Evolutionary conservation across 2,888 invertebrate species (phyloP), one percentile per base, ranked within the genome.

Genomic region (Plagodis dolabraria): DNA sequence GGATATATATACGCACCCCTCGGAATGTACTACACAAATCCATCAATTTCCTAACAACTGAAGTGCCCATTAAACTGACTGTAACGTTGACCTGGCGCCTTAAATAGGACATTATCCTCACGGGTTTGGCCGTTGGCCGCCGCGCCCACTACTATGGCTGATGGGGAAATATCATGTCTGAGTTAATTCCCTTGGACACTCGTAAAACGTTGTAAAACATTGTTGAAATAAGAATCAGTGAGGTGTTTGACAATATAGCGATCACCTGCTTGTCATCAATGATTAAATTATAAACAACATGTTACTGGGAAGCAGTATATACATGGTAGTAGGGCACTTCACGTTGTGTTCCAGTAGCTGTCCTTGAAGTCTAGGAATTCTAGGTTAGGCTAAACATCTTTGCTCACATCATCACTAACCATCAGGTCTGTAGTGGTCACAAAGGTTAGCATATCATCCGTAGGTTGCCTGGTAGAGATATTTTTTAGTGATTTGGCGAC

Each of bases 81-180:
- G 71, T 71, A 70, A 65, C 75, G 68, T 80, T 82, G 83, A 82
- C 83, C 83, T 72, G 63, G 49, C 63, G 67, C 61, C 65, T 69
- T 72, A 75, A 80, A 78, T 70, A 67, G 77, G 65, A 67, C 74
- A 75, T 75, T 76, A 77, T 73, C 65, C 67, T 69, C 49, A 69
- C 51, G 79, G 88, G 88, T 78, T 78, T 57, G 88, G 80, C 82
- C 69, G 75, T 78, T 57, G 88, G 80, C 82, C 69, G 75, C 81
- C 88, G 72, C 86, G 57, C 87, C 87, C 78, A 70, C 81, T 76
- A 79, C 78, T 22, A 22, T 22, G 77, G 77, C 73, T 82, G 77
- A 82, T 82, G 80, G 79, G 71, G 75, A 77, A 82, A 82, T 82
- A 79, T 80, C 77, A 80, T 80, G 78, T 78, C 73, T 65, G 70